Conservation (phyloP, 2,797 vertebrate genomes). For the Typhlichthys eigenmanni region DNA sequence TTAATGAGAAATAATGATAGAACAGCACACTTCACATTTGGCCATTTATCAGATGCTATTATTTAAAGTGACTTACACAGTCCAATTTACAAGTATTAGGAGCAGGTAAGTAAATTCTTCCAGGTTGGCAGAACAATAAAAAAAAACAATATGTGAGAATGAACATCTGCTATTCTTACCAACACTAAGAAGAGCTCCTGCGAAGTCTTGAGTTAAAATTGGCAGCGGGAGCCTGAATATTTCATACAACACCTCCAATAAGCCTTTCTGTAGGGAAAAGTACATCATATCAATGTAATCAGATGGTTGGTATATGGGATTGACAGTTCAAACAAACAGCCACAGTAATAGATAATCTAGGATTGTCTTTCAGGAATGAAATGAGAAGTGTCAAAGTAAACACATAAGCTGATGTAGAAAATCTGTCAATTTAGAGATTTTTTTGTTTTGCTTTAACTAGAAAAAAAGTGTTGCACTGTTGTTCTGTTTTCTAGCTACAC, state of each 20-base stretch:
- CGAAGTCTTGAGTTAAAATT: slow-evolving; percentile 91
- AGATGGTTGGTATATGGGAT: slow-evolving; percentile 6
- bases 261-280: slow-evolving; percentile 81
- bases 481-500: too few species aligned
- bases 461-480: too few species aligned
- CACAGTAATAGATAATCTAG: not conserved
- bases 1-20: too few species aligned
- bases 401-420: not conserved
- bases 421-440: not conserved
- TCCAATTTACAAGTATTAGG: too few species aligned
- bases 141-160: not conserved
- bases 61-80: too few species aligned
- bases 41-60: too few species aligned
- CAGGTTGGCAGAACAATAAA: not conserved
- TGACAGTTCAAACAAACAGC: not conserved
- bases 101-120: not conserved
- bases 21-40: too few species aligned
- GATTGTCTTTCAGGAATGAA: not conserved
- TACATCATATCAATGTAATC: slow-evolving; percentile 20
- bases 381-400: not conserved
- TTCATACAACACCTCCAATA: slow-evolving; percentile 96
- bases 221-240: slow-evolving; percentile 96
- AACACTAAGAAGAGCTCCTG: slow-evolving; percentile 93
- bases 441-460: not conserved
- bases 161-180: slow-evolving; percentile 75